Conservation (phyloP, 1,140 invertebrate genomes). For the Heterodera schachtii region DNA sequence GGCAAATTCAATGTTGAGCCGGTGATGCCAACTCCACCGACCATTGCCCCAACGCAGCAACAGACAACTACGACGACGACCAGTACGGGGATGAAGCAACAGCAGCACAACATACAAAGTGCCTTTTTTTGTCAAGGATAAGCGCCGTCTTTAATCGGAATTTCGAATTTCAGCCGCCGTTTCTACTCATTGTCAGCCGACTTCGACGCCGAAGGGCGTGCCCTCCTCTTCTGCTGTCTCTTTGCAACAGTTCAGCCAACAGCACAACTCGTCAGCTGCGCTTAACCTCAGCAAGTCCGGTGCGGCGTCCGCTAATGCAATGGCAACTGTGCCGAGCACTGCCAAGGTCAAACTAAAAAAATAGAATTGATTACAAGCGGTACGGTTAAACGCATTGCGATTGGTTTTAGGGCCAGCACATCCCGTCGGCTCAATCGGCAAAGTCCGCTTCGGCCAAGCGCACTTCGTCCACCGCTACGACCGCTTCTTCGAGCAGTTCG, state of each 20-base stretch:
- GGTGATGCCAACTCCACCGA: slow-evolving; percentile 18
- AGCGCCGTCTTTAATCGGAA: neutral
- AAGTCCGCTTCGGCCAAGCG: neutral
- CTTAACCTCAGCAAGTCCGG: slow-evolving; percentile 18
- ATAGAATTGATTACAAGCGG: neutral
- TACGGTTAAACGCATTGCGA: neutral
- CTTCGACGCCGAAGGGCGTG: neutral
- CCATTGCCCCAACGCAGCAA: neutral
- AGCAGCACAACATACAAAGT: slow-evolving; percentile 8
- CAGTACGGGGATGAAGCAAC: neutral
- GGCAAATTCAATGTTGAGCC: slow-evolving; percentile 56
- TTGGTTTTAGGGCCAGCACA: slow-evolving; percentile 8
- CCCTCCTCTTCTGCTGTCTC: neutral
- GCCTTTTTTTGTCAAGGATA: neutral
- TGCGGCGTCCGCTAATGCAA: neutral
- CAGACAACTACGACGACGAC: slow-evolving; percentile 4
- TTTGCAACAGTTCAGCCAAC: slow-evolving; percentile 4
- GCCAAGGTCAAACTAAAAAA: neutral
- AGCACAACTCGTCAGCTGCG: neutral
- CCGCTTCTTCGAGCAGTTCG: slow-evolving; percentile 19
- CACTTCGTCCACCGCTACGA: slow-evolving; percentile 10
- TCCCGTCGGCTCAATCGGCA: neutral
- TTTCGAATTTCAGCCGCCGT: neutral
- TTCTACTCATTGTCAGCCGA: neutral
- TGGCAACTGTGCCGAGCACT: neutral